phyloP scores from a whole-genome alignment of 2,888 invertebrate species.

The Pandemis cinnamomeana region DNA sequence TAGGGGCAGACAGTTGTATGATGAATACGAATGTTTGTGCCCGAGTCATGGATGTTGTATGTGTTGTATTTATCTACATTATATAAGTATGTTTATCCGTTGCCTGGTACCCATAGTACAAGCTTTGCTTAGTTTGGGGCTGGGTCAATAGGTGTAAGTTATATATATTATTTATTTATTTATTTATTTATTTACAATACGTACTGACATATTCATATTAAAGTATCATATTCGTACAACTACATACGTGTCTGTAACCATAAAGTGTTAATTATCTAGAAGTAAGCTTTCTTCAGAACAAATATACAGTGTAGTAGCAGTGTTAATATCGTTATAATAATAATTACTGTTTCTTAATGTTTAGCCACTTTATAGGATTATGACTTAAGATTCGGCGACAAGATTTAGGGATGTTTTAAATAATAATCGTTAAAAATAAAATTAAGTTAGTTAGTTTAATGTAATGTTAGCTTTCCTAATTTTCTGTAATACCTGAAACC shows the following conservation, averaged over 20 bases:
- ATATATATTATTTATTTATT: no score
- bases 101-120: no score
- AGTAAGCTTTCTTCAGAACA: not conserved
- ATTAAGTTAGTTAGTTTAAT: not conserved
- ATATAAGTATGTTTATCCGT: no score
- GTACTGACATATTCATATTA: not conserved
- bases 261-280: not conserved
- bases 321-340: not conserved
- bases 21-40: no score
- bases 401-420: not conserved
- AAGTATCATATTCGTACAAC: not conserved
- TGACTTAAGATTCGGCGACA: not conserved
- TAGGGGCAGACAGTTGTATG: no score
- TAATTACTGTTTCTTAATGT: not conserved
- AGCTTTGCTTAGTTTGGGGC: no score
- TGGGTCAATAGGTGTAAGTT: no score
- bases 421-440: not conserved
- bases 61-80: no score
- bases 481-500: not conserved
- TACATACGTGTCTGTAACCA: conserved; percentile 5
- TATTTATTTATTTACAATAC: no score
- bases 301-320: not conserved
- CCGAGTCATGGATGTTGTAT: no score
- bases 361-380: not conserved
- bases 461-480: not conserved